A percentile compares a stretch with the other conserved stretches of the same genome.
phyloP scores from a whole-genome alignment of 1,140 invertebrate genomes.

The Bombus superbus region DNA sequence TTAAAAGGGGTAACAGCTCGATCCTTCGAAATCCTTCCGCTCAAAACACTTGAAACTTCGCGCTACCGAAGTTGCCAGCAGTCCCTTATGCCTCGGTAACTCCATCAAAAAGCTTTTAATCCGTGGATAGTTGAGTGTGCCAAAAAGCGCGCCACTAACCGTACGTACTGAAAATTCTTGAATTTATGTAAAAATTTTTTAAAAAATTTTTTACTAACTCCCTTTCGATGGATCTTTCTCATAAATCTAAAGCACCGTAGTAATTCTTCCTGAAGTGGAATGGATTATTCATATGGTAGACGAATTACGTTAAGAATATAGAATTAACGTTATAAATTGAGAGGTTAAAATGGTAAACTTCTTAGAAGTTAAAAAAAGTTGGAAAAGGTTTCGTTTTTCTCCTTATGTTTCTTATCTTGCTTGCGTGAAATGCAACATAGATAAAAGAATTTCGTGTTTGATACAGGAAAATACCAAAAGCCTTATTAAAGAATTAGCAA shows the following conservation, averaged over 20 bases:
- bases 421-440: too few relatives aligned
- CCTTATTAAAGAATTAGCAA: background rate
- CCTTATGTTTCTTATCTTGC: background rate
- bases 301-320: too few relatives aligned
- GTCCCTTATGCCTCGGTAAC: constrained; percentile 43
- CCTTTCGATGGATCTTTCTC: background rate
- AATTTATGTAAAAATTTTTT: background rate
- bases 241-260: background rate
- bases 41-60: constrained; percentile 68
- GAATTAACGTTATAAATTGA: background rate
- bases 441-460: too few relatives aligned
- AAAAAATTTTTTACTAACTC: background rate
- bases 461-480: too few relatives aligned
- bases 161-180: constrained; percentile 12
- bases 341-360: background rate
- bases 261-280: background rate
- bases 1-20: constrained; percentile 59
- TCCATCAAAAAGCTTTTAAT: constrained; percentile 50
- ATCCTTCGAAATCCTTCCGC: constrained; percentile 68
- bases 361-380: background rate
- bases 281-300: too few relatives aligned
- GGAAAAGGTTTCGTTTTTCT: background rate
- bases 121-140: constrained; percentile 38
- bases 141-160: constrained; percentile 7
- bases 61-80: constrained; percentile 53